Conservation (phyloP, 2,797 vertebrate species). For the Moxostoma hubbsi region DNA sequence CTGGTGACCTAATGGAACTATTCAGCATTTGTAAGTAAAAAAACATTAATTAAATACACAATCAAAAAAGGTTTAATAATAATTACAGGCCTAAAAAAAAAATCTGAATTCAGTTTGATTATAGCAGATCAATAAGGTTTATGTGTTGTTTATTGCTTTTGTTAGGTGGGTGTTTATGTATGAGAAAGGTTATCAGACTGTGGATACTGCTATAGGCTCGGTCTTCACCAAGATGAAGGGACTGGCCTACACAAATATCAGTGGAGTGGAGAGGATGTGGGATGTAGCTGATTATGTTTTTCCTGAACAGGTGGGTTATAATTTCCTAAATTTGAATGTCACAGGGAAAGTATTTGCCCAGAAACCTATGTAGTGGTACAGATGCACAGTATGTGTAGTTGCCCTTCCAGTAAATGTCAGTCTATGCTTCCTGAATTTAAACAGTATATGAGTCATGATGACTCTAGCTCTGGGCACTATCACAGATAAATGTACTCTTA, state of each 20-base stretch:
- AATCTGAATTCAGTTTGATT: not conserved
- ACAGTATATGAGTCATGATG: not conserved
- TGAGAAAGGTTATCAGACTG: conserved; percentile 95
- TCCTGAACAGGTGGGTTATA: conserved; percentile 85
- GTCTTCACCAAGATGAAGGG: conserved; percentile 96
- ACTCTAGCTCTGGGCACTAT: not conserved
- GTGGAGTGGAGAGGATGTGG: conserved; percentile 79
- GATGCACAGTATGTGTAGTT: not conserved
- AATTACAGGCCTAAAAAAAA: not conserved
- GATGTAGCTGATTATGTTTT: conserved; percentile 93
- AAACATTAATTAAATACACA: too few relatives aligned
- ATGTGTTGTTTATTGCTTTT: not conserved
- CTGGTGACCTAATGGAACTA: too few relatives aligned
- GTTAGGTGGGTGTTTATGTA: conserved; percentile 96
- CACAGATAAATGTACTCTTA: not conserved
- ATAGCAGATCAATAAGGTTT: not conserved
- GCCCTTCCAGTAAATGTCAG: not conserved
- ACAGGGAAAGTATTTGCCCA: not conserved
- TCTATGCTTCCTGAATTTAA: not conserved
- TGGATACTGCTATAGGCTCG: conserved; percentile 87
- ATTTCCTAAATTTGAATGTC: not conserved
- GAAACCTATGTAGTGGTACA: not conserved
- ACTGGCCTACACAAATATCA: conserved; percentile 81
- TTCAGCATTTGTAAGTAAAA: too few relatives aligned
- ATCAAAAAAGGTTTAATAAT: not conserved